Conservation (phyloP, 2,797 vertebrate species). For the Amblyopsis hoosieri region DNA sequence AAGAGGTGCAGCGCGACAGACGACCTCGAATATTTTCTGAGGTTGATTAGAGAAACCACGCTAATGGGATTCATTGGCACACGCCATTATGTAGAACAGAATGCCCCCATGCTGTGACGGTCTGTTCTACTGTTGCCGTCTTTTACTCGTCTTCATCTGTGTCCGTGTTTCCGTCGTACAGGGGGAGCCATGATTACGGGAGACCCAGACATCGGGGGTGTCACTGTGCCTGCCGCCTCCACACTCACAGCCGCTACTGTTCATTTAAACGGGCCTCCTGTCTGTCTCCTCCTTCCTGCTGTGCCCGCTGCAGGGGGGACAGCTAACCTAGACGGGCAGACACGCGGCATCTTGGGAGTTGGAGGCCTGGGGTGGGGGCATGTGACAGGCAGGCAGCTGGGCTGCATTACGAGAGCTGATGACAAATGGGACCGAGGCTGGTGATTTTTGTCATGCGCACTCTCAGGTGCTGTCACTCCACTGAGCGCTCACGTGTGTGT, state of each 20-base stretch:
- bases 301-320: constrained; percentile 24
- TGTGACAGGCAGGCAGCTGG: constrained; percentile 58
- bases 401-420: constrained; percentile 51
- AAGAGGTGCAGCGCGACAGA: constrained; percentile 48
- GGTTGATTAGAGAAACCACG: constrained; percentile 73
- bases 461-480: constrained; percentile 58
- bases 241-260: constrained; percentile 19
- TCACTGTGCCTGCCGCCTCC: constrained; percentile 15
- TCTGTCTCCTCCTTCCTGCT: constrained; percentile 22
- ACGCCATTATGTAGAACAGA: constrained; percentile 63
- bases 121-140: constrained; percentile 29
- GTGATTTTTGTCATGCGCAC: constrained; percentile 35
- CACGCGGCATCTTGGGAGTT: constrained; percentile 45
- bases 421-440: constrained; percentile 56
- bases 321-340: constrained; percentile 17
- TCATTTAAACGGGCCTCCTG: neutral
- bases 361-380: constrained; percentile 16
- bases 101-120: constrained; percentile 43
- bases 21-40: constrained; percentile 63
- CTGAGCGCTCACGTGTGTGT: constrained; percentile 4
- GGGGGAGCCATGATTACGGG: constrained; percentile 41
- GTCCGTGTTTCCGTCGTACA: constrained; percentile 18
- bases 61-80: constrained; percentile 77
- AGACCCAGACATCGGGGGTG: constrained; percentile 24
- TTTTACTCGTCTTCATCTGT: constrained; percentile 1